These are phyloP conservation scores for Helicorthomorpha holstii DNA, from an alignment of 1,140 invertebrate genomes.

Conservation along the genomic window DNA sequence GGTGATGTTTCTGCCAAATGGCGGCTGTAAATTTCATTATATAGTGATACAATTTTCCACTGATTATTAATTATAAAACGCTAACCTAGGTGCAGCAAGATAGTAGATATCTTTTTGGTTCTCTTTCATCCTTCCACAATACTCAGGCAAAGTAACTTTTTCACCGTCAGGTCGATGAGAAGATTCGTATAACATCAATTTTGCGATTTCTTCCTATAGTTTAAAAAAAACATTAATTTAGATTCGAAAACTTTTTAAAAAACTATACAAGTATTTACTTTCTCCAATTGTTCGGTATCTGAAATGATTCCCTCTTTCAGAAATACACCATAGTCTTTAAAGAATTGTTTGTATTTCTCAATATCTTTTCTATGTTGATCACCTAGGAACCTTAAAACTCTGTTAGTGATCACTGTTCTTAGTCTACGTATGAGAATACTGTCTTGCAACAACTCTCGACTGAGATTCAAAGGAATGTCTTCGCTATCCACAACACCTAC, in stretches of 20 bases:
- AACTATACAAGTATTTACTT: slow-evolving; percentile 40
- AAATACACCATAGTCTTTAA: slow-evolving; percentile 79
- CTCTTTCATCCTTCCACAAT: slow-evolving; percentile 48
- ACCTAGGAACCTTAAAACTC: slow-evolving; percentile 67
- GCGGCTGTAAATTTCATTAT: slow-evolving; percentile 37
- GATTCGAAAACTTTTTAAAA: background rate
- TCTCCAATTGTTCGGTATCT: slow-evolving; percentile 55
- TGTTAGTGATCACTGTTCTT: slow-evolving; percentile 61
- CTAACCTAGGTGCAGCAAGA: slow-evolving; percentile 72
- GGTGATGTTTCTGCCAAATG: slow-evolving; percentile 78
- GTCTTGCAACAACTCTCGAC: slow-evolving; percentile 86
- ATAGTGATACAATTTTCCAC: background rate
- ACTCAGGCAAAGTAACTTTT: slow-evolving; percentile 66
- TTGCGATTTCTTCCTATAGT: slow-evolving; percentile 68
- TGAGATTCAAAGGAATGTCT: slow-evolving; percentile 94
- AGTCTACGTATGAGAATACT: slow-evolving; percentile 77
- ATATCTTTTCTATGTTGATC: slow-evolving; percentile 70
- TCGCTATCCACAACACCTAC: slow-evolving; percentile 88
- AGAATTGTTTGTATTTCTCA: slow-evolving; percentile 68
- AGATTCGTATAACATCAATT: slow-evolving; percentile 81
- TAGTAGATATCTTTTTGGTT: slow-evolving; percentile 83
- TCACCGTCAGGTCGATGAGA: slow-evolving; percentile 54
- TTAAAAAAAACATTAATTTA: background rate
- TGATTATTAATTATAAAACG: background rate
- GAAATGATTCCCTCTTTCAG: slow-evolving; percentile 90